phyloP scores from a whole-genome alignment of 2,113 vertebrate genomes.

The Butorides virescens region DNA sequence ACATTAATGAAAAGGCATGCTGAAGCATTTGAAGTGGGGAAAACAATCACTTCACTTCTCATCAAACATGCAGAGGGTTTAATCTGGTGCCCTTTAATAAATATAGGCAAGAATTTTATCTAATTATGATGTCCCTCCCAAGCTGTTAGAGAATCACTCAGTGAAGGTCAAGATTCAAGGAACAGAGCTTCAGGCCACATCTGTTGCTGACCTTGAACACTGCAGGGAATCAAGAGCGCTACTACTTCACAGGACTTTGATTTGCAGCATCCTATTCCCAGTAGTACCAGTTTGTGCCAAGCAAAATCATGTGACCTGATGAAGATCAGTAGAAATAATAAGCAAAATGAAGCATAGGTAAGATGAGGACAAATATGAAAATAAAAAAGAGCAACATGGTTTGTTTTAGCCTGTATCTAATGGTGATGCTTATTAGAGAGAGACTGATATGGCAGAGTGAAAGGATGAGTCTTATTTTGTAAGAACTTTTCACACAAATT shows the following conservation, averaged over 20 bases:
- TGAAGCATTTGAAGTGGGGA: constrained; percentile 39
- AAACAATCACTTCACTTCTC: constrained; percentile 62
- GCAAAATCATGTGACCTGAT: not conserved
- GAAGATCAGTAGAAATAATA: not conserved
- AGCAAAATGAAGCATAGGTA: not conserved
- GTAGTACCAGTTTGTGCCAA: not conserved
- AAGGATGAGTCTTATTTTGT: not conserved
- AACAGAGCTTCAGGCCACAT: constrained; percentile 5
- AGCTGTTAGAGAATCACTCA: constrained; percentile 12
- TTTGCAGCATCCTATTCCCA: constrained; percentile 31
- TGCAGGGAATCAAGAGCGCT: not conserved
- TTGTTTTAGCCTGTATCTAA: not conserved
- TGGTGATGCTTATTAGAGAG: not conserved
- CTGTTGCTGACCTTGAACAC: constrained; percentile 5
- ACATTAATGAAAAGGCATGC: constrained; percentile 54
- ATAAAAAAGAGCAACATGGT: not conserved
- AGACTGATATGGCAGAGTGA: not conserved
- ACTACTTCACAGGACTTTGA: constrained; percentile 26
- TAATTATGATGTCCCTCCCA: constrained; percentile 59
- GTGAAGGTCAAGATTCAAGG: constrained; percentile 56
- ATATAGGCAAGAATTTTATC: constrained; percentile 32
- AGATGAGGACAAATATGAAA: not conserved
- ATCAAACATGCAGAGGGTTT: constrained; percentile 52
- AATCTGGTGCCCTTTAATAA: constrained; percentile 44
- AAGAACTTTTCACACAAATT: not conserved